Base-by-base conservation (phyloP, 2,888 invertebrate species). In the Cheilosia urbana region DNA sequence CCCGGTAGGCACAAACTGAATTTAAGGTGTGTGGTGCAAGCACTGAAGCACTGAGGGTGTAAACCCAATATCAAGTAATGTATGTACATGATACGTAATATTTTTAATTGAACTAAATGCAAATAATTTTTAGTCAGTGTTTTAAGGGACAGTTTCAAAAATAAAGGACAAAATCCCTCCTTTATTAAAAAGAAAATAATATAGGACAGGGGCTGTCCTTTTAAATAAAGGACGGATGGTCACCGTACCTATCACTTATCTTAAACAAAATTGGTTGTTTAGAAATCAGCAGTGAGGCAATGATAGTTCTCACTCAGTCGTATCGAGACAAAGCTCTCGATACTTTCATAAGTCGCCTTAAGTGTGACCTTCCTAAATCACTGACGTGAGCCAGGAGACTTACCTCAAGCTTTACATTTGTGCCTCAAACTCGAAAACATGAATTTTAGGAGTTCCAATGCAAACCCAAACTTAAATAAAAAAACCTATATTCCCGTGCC, bases 261-360 rank as follows among this genome's bases (percentile, higher is more conserved):
- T 47, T 34, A 5, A 69, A 55, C 34, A 55, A 63, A 42, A 21
- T 77, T 3, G 19, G 42, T 11, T 69, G 21, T 24, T 53, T 69
- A 37, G 27, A 78, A 4, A n/a, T 69, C 0, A 17, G 51, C 19
- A 11, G 15, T 11, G 63, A 78, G 13, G 6, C 68, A 17, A 37
- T 58, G 17, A 24, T 34, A 4, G 7, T 62, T 4, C 45, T 78
- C 11, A 69, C 78, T 2, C 21, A 65, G 40, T 37, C 55, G 2
- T 69, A 78, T 34, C 37, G 76, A 13, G 58, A 66, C 7, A 68
- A 77, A 13, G 76, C 57, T 1, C 42, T 77, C 5, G 68, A 53
- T 27, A 68, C 68, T 4, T 68, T 77, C 45, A 57, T 77, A 24
- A n/a, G 76, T n/a, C 62, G 62, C 30, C 66, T 76, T 2, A 58